A percentile compares a stretch with the other conserved stretches of the same genome.
phyloP scores from a whole-genome alignment of 1,140 invertebrate species.

The Nasonia longicornis region DNA sequence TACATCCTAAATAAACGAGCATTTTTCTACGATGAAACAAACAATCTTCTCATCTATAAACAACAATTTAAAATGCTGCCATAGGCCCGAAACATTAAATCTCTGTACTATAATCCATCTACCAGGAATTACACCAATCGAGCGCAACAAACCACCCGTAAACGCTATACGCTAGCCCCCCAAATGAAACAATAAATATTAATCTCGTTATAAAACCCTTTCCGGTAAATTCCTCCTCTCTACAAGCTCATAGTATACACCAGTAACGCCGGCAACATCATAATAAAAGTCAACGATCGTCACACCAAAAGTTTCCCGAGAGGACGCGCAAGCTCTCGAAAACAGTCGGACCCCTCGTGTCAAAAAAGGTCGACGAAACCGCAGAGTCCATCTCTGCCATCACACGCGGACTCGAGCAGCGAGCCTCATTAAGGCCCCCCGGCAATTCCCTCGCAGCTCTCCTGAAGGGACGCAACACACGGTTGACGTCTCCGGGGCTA shows the following conservation, averaged over 20 bases:
- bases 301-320: not conserved
- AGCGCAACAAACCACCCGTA: not conserved
- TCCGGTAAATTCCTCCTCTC: not conserved
- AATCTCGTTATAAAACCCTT: slow-evolving; percentile 17
- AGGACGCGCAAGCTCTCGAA: not conserved
- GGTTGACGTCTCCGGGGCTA: not conserved
- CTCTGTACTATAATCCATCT: not conserved
- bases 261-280: not conserved
- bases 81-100: too few relatives aligned
- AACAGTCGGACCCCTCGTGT: not conserved
- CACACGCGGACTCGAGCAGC: not conserved
- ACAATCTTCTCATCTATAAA: too few relatives aligned
- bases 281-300: not conserved
- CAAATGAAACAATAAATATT: slow-evolving; percentile 33
- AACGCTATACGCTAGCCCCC: not conserved
- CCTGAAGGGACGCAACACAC: not conserved
- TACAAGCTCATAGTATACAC: too few relatives aligned
- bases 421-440: not conserved
- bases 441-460: not conserved
- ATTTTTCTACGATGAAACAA: too few relatives aligned
- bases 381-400: not conserved
- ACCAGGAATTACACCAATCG: not conserved
- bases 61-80: too few relatives aligned
- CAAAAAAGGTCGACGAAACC: not conserved
- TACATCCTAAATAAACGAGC: too few relatives aligned